Conservation (phyloP, 2,888 invertebrate species). For the Apotomis turbidana region DNA sequence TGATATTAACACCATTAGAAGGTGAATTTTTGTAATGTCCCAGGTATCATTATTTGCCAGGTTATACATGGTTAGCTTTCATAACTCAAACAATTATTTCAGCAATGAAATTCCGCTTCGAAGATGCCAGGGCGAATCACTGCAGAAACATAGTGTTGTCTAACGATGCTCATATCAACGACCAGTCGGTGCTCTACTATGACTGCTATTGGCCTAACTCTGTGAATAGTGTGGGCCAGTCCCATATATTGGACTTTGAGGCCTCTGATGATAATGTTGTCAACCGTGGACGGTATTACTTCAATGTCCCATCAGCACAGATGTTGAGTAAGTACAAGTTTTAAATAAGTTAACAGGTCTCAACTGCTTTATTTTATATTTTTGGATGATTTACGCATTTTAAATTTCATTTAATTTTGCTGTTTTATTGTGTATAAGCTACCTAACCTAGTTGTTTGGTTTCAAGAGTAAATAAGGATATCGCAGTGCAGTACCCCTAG, state of each 20-base stretch:
- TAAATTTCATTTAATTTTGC: no score
- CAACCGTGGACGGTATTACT: conserved; percentile 72
- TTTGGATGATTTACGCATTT: no score
- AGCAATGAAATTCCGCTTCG: conserved; percentile 78
- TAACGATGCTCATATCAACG: conserved; percentile 67
- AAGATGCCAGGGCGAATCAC: conserved; percentile 62
- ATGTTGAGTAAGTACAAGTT: conserved; percentile 71
- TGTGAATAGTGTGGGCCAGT: conserved; percentile 63
- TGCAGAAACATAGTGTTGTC: conserved; percentile 73
- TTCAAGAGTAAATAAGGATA: no score
- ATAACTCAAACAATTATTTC: conserved; percentile 43
- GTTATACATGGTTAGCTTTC: no score
- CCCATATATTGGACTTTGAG: conserved; percentile 73
- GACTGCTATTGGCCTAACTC: conserved; percentile 75
- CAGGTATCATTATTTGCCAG: no score
- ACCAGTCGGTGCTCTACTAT: conserved; percentile 73
- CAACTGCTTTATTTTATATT: no score
- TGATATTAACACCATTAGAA: no score
- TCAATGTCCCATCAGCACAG: conserved; percentile 72
- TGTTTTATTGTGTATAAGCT: no score
- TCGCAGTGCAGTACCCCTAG: no score
- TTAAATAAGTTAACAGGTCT: background rate
- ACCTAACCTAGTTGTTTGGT: no score
- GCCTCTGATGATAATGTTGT: conserved; percentile 67
- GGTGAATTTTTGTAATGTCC: no score